A percentile compares a stretch with the other conserved stretches of the same genome.
Conservation (phyloP, 2,113 vertebrate genomes). For the Gymnobelideus leadbeateri region DNA sequence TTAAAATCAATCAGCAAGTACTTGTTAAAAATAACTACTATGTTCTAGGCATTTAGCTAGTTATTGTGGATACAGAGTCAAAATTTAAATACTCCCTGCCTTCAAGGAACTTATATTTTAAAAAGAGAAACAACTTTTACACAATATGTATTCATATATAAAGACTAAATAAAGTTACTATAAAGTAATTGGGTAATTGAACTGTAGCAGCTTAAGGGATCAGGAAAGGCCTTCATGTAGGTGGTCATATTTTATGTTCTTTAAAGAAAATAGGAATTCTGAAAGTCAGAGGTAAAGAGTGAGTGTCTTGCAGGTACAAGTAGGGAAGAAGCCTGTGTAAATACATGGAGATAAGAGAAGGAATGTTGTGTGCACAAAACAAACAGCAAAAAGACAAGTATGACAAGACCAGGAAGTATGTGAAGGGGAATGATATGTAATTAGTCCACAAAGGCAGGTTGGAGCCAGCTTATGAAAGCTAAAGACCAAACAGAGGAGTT, state of each 20-base stretch:
- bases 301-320: not conserved
- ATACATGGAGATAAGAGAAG: not conserved
- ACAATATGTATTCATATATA: not conserved
- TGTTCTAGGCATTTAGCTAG: not conserved
- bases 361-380: not conserved
- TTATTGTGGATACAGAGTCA: not conserved
- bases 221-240: not conserved
- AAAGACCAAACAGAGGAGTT: not conserved
- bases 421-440: not conserved
- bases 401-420: not conserved
- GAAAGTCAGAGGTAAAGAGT: not conserved
- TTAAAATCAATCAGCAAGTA: constrained; percentile 60
- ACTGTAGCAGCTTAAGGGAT: not conserved
- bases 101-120: not conserved
- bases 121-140: not conserved
- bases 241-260: not conserved
- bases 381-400: not conserved
- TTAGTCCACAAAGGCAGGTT: not conserved
- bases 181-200: not conserved
- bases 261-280: not conserved
- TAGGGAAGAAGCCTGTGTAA: not conserved
- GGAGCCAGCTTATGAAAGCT: not conserved
- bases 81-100: not conserved
- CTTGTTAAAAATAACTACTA: not conserved
- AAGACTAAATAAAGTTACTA: not conserved